Evolutionary conservation across 2,797 vertebrate species (phyloP).

Genomic region (Galago senegalensis): DNA sequence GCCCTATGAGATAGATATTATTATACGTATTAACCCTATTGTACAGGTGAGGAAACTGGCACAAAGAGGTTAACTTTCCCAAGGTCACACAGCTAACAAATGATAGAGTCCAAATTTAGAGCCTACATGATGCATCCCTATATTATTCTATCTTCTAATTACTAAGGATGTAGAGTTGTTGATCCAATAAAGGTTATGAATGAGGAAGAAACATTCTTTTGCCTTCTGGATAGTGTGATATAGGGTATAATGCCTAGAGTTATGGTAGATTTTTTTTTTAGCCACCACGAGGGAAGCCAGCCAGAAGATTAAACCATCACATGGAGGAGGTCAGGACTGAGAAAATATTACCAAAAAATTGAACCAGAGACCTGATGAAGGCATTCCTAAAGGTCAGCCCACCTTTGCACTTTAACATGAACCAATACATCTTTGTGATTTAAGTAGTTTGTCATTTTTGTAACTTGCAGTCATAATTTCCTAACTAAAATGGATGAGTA

Average conservation of each 20-base stretch:
- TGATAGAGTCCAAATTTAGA: neutral
- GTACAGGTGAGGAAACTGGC: neutral
- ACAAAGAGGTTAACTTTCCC: neutral
- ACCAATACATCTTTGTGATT: neutral
- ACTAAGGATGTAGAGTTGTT: neutral
- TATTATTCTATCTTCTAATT: neutral
- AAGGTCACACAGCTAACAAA: neutral
- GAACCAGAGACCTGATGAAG: slow-evolving; percentile 5
- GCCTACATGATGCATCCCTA: neutral
- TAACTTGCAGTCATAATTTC: slow-evolving; percentile 7
- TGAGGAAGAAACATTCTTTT: neutral
- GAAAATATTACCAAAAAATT: slow-evolving; percentile 40
- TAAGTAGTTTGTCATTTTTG: neutral
- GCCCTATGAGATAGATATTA: neutral
- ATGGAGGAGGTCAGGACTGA: neutral
- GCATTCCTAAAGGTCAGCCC: slow-evolving; percentile 11
- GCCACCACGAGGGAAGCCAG: neutral
- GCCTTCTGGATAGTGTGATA: neutral
- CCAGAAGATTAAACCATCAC: slow-evolving; percentile 3
- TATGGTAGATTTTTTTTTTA: neutral
- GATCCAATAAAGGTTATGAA: slow-evolving; percentile 23
- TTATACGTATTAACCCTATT: neutral
- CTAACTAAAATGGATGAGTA: slow-evolving; percentile 32
- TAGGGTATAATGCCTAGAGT: neutral
- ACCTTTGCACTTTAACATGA: neutral